Conservation (phyloP, 2,113 vertebrate genomes). For the Hypocryptadius cinnamomeus region DNA sequence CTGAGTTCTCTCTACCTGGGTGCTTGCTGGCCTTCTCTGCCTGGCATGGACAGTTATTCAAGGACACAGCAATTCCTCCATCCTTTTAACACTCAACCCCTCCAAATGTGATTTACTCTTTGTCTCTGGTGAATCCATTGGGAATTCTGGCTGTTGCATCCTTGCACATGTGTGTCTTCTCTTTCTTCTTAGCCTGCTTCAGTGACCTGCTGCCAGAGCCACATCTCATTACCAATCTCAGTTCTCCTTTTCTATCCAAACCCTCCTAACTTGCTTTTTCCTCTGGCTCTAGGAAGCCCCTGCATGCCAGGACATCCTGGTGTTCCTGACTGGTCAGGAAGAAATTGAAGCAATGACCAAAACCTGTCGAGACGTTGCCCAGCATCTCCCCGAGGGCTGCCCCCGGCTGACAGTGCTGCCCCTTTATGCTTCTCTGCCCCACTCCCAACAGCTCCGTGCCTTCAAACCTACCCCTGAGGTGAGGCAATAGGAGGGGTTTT, state of each 20-base stretch:
- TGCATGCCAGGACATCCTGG: conserved; percentile 85
- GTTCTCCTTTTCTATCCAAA: neutral
- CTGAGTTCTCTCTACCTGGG: neutral
- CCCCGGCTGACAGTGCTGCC: conserved; percentile 82
- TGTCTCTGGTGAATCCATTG: neutral
- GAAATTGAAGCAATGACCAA: conserved; percentile 95
- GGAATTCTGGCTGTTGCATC: neutral
- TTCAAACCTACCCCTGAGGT: conserved; percentile 89
- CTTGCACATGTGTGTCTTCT: neutral
- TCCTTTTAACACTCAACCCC: neutral
- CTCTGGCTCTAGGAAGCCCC: conserved; percentile 76
- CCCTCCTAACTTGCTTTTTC: neutral
- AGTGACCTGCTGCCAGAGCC: neutral
- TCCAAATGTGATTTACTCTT: neutral
- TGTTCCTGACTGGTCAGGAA: conserved; percentile 97
- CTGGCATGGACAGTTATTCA: neutral
- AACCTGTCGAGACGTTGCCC: conserved; percentile 88
- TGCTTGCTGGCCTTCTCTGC: neutral
- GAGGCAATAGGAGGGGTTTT: neutral
- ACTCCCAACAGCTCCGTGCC: conserved; percentile 85
- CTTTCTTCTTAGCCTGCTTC: neutral
- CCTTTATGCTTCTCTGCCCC: conserved; percentile 91
- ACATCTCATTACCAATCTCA: neutral
- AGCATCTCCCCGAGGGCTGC: conserved; percentile 84
- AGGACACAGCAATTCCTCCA: neutral